Evolutionary conservation across 2,888 invertebrate species (phyloP), one percentile per base, ranked within the genome.

Genomic region (Andricus quercusramuli): DNA sequence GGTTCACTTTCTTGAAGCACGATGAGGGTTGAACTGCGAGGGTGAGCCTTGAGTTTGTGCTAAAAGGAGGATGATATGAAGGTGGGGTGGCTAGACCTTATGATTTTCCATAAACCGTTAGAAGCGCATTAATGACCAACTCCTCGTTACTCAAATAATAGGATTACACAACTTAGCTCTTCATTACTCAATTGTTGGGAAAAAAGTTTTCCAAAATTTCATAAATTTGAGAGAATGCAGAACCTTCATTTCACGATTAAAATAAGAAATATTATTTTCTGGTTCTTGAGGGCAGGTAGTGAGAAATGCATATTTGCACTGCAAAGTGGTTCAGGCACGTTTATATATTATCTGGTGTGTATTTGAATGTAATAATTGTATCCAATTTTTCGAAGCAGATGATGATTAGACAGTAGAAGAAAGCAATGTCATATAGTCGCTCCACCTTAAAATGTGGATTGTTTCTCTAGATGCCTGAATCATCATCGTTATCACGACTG

Each of bases 91-190:
- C 25, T 4, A 17, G 25, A 25, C 64, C 6, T 64, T 64, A 29
- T 64, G 29, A 66, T 37, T 11, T 64, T 62, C 47, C 51, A 56
- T 78, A 80, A 78, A 80, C 80, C 29, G 6, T 15, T 25, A 67
- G 76, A 83, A 81, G 80, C 70, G 78, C 79, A 77, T 77, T 77
- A 70, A 81, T 78, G 80, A 78, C 70, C 65, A 68, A 67, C 59
- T 81, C 67, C 79, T 62, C 80, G 67, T 64, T 68, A 77, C 68
- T 74, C 67, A 78, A 82, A 79, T 80, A 78, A 83, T 78, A 82
- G 82, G 78, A 80, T 83, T 76, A 80, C 79, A 47, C 44, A 74
- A 67, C 32, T 65, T 65, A 32, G 9, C 65, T 32, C 65, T 32
- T 65, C 13, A 32, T 32, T 15, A 9, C 20, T 29, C 17, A 20